Percentiles rank a stretch among this genome's conserved stretches.
Evolutionary conservation across 2,888 invertebrate species (phyloP).

Genomic region (Ochlodes sylvanus): DNA sequence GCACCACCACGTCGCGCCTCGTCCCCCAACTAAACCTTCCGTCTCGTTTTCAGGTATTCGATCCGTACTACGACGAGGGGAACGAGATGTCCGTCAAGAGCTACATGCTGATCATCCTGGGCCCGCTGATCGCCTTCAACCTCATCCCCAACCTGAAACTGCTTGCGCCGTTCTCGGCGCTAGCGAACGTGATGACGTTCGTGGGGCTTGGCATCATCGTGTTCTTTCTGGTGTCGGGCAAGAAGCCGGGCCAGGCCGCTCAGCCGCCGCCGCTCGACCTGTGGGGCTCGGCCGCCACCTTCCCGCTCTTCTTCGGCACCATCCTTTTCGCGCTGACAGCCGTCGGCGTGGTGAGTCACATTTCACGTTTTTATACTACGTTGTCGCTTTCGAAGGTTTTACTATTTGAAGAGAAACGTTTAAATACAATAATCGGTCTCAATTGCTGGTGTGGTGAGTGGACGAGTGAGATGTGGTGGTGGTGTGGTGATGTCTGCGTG

Average conservation of each 20-base stretch:
- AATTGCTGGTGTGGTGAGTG: too few relatives aligned
- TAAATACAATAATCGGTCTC: too few relatives aligned
- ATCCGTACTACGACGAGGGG: slow-evolving; percentile 57
- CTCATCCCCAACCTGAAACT: slow-evolving; percentile 90
- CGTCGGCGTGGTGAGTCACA: slow-evolving; percentile 88
- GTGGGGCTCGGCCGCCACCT: slow-evolving; percentile 66
- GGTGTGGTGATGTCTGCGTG: too few relatives aligned
- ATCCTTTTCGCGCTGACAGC: slow-evolving; percentile 95
- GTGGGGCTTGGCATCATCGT: slow-evolving; percentile 91
- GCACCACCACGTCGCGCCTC: not conserved
- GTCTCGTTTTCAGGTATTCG: slow-evolving; percentile 73
- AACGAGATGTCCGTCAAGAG: slow-evolving; percentile 74
- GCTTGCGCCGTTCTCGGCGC: slow-evolving; percentile 92
- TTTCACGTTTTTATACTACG: not conserved
- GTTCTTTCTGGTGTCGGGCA: slow-evolving; percentile 86
- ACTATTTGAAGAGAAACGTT: too few relatives aligned
- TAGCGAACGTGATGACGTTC: slow-evolving; percentile 92
- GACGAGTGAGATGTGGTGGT: not conserved
- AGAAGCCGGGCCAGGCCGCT: slow-evolving; percentile 70
- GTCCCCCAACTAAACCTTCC: too few relatives aligned
- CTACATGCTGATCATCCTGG: slow-evolving; percentile 88
- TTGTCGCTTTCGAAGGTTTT: too few relatives aligned
- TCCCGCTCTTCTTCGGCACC: slow-evolving; percentile 95
- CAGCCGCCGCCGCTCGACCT: slow-evolving; percentile 63
- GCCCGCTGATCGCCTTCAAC: slow-evolving; percentile 89